Evolutionary conservation across 2,797 vertebrate species (phyloP), one percentile per base, ranked within the genome.

Genomic region (Phrynocephalus forsythii): DNA sequence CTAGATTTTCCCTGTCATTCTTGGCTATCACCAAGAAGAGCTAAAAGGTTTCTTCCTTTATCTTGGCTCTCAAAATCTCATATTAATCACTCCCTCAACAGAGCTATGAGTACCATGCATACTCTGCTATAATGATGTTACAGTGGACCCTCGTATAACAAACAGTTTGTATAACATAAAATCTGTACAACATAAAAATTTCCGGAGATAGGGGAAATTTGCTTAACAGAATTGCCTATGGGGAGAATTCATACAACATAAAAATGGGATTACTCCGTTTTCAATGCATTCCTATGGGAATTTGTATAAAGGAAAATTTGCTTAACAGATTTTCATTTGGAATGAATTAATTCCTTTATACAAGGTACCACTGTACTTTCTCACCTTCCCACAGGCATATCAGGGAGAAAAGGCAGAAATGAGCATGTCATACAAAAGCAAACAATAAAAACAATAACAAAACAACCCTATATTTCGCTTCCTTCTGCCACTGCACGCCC

Each of bases 381-480:
- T 72, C 52, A 72, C 33, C 67, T 15, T 79, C 33, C 66, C 67
- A 63, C 52, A 22, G 81, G 38, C 75, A 63, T 11, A 44, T 10
- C 33, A 78, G 52, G 30, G 24, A 82, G 6, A 66, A 50, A 9
- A 50, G 28, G 24, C 9, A 52, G 30, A 48, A 50, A 79, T 48
- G 3, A 87, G 16, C 50, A 83, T 44, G 7, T 48, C 66, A 69
- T 71, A 66, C 73, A 87, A 83, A 76, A 2, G 15, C 20, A 82
- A 68, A 67, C 60, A 76, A 24, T 60, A 79, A 79, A 69, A 56
- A 71, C 68, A 79, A 79, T 48, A 56, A 71, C 68, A 76, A 82
- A 77, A 44, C 20, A 18, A 66, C 75, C 44, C 7, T 78, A n/a
- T 18, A 16, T 44, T 71, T 83, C 50, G 48, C 16, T 24, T 52